Conservation (phyloP, 2,113 vertebrate species). For the Poeciliopsis prolifica region DNA sequence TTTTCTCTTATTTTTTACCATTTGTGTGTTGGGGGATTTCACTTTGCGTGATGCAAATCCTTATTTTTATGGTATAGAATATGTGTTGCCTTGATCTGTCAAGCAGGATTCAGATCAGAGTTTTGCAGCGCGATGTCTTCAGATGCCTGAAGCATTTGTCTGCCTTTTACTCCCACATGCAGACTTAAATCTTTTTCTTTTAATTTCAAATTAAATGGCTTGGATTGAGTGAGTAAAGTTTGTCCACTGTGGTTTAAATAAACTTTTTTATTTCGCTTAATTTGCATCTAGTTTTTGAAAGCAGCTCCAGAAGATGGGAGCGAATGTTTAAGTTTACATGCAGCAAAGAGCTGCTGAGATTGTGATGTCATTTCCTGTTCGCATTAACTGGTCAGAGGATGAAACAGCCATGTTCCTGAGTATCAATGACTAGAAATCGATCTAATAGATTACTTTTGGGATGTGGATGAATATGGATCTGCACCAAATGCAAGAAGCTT, state of each 20-base stretch:
- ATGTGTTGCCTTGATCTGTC: conserved; percentile 20
- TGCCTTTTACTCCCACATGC: conserved; percentile 16
- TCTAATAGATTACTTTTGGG: background rate
- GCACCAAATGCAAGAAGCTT: background rate
- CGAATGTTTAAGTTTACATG: background rate
- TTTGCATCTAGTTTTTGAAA: background rate
- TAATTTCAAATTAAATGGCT: conserved; percentile 42
- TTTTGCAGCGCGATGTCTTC: conserved; percentile 17
- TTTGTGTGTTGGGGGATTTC: background rate
- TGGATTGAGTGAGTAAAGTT: background rate
- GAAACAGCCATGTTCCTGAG: background rate
- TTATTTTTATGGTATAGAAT: background rate
- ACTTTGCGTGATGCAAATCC: conserved; percentile 9
- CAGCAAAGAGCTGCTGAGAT: no score
- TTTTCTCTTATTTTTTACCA: conserved; percentile 23
- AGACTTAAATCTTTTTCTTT: conserved; percentile 18
- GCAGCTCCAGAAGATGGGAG: background rate
- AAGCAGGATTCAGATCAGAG: conserved; percentile 36
- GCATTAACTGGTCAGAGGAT: no score
- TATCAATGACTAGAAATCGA: background rate
- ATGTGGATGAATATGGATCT: background rate
- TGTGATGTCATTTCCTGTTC: no score
- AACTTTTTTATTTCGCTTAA: background rate
- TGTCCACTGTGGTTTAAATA: background rate
- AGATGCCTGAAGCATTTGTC: conserved; percentile 20